Percentiles rank a stretch among this genome's conserved stretches.
phyloP scores from a whole-genome alignment of 2,888 invertebrate genomes.

The Ophion ellenae region DNA sequence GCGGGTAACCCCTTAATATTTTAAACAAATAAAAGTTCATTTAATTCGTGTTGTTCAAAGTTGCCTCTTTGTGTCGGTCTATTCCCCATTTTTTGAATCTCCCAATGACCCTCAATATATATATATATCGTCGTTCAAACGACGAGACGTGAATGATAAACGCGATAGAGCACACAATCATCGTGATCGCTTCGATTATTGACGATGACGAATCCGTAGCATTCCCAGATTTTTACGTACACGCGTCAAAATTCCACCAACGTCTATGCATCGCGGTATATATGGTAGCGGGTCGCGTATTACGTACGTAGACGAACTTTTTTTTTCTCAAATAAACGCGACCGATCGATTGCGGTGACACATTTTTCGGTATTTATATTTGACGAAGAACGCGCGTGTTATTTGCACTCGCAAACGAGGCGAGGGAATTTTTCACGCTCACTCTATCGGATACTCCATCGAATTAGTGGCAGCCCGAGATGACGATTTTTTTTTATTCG shows the following conservation, averaged over 20 bases:
- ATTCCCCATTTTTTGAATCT: too few species aligned
- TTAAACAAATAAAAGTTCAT: too few species aligned
- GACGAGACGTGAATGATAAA: conserved; percentile 26
- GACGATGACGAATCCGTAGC: conserved; percentile 15
- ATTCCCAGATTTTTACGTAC: conserved; percentile 6
- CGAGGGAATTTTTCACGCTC: not conserved
- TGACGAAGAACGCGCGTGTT: not conserved
- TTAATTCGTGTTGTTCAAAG: too few species aligned
- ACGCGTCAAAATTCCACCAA: not conserved
- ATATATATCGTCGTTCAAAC: not conserved
- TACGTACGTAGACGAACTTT: not conserved
- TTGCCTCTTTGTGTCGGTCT: too few species aligned
- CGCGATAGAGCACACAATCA: conserved; percentile 13
- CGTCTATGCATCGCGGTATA: not conserved
- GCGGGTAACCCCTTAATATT: too few species aligned
- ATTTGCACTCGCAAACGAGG: not conserved
- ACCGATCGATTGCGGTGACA: not conserved
- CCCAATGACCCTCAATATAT: not conserved
- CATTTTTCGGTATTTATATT: not conserved
- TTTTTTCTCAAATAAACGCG: not conserved
- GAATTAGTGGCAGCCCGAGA: not conserved
- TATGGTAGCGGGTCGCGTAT: not conserved
- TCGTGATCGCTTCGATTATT: conserved; percentile 39
- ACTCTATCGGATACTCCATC: not conserved
- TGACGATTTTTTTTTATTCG: not conserved